Evolutionary conservation across 2,113 vertebrate genomes (phyloP).

Genomic region (Myotis davidii): DNA sequence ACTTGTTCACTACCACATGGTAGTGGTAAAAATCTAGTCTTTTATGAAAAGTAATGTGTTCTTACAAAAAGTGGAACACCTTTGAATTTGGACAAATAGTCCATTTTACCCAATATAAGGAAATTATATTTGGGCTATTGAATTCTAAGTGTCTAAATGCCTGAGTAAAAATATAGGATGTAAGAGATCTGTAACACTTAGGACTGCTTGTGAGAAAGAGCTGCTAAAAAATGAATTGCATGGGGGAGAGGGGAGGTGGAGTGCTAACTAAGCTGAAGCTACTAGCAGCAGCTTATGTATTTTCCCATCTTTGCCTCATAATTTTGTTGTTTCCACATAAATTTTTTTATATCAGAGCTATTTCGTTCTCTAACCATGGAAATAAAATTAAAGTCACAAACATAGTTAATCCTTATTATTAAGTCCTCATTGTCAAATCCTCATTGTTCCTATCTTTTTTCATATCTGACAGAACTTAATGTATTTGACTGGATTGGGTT

Average conservation of each 20-base stretch:
- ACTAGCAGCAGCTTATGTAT: background rate
- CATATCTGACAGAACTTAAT: background rate
- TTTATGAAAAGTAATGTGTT: background rate
- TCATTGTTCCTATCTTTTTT: background rate
- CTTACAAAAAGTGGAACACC: background rate
- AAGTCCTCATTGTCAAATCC: background rate
- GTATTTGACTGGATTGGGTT: background rate
- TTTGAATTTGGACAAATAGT: background rate
- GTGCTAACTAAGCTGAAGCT: background rate
- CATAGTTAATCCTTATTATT: background rate
- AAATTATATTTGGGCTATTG: background rate
- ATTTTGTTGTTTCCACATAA: background rate
- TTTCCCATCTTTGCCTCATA: background rate
- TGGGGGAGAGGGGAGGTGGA: background rate
- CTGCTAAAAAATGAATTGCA: background rate
- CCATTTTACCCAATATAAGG: background rate
- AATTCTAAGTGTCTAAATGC: background rate
- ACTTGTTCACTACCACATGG: background rate
- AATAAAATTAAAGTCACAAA: background rate
- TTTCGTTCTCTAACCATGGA: background rate
- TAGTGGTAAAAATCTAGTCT: background rate
- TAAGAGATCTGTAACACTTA: background rate
- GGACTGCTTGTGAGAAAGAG: background rate
- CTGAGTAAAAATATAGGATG: background rate
- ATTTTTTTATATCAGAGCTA: background rate